These are phyloP conservation scores for Microtus obscurus DNA, from an alignment of 2,797 vertebrate genomes.

Conservation along the genomic window DNA sequence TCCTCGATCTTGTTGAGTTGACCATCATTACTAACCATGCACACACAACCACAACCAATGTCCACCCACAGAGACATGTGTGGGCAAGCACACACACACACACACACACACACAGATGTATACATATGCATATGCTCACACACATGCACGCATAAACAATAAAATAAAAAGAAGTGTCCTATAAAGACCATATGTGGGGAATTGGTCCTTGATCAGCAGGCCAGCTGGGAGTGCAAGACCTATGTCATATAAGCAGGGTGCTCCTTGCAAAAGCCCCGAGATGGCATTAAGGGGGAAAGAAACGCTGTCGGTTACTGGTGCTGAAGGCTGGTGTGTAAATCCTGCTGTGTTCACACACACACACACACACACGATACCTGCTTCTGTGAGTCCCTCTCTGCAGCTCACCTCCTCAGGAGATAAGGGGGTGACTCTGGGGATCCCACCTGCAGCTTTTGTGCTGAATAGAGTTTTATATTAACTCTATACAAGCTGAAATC, in stretches of 20 bases:
- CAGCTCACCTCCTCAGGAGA: no score
- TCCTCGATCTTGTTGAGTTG: neutral
- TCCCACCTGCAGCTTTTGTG: neutral
- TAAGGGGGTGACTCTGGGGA: neutral
- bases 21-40: neutral
- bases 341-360: neutral
- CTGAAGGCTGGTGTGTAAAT: neutral
- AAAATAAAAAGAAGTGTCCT: neutral
- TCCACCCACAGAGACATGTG: neutral
- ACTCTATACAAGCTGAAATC: neutral
- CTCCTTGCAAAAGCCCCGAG: neutral
- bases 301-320: neutral
- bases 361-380: accelerated
- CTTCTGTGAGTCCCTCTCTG: neutral
- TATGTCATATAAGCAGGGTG: no score
- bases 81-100: neutral
- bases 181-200: neutral
- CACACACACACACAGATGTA: neutral
- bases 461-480: neutral
- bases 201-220: neutral
- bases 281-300: accelerated
- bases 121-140: neutral
- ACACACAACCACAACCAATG: neutral
- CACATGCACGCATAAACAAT: neutral
- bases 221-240: no score